Evolutionary conservation across 2,113 vertebrate genomes (phyloP), one percentile per base, ranked within the genome.

Genomic region (Salvelinus namaycush): DNA sequence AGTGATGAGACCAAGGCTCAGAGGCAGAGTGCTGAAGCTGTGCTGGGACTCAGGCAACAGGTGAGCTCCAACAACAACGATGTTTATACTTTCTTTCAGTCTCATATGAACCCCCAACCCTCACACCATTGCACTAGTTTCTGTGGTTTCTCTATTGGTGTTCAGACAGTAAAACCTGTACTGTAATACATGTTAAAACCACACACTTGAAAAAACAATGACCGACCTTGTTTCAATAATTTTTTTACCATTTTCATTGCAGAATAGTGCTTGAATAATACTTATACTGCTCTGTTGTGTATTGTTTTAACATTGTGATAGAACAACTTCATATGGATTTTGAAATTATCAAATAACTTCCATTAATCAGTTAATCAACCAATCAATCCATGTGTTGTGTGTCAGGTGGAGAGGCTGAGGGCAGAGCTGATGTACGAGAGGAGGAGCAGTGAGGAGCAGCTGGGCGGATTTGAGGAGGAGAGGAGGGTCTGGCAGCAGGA

Each of bases 401-500:
- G 51, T 62, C 64, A 92, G 92, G 93, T 97, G 85, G 97, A 98
- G 11, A 87, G 92, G 64, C 91, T 98, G 87, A 94, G 94, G 68
- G 94, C 91, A 0, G 96, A 99, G 87, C 93, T 99, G 68, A 89
- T 95, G 81, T 90, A 93, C 1, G 97, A 98, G 88, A 92, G 95
- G 70, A 93, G 86, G 73, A 93, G 93, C 0, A 91, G 95, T 0
- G 95, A 98, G 84, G 97, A 97, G 79, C 96, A 97, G 83, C 89
- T 91, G 64, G 95, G 94, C 1, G 90, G 89, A 81, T 99, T 99
- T 4, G 95, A 97, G 66, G 93, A 94, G 1, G 97, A 99, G 75
- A 93, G 97, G 0, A 87, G 94, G 81, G 96, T 97, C 20, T 99
- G 98, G 98, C 97, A 97, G 83, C 95, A 96, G 0, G 98, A 99